Base-by-base conservation (phyloP, 2,797 vertebrate genomes). In the Cryptoblepharus egeriae region DNA sequence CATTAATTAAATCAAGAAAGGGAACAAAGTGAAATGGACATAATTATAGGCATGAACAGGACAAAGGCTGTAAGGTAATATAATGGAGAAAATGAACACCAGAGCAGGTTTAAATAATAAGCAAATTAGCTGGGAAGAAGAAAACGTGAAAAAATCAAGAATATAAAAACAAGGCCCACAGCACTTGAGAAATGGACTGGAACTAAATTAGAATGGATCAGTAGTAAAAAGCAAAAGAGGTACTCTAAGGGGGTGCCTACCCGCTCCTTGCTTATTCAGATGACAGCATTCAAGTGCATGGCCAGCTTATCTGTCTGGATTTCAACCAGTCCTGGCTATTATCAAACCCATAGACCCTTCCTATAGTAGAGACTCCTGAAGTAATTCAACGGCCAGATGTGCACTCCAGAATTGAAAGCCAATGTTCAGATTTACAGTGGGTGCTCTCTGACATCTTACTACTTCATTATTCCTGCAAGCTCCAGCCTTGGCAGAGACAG, bases 1-100 rank as follows among this genome's bases (percentile, higher is more conserved):
- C 58, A 67, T 84, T 68, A 71, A 61, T 28, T 71, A 77, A 83
- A 77, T 45, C 26, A 74, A 68, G 52, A 32, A 64, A 83, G 37
- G 28, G 55, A 37, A 37, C 18, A 79, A 67, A 49, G 26, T 10
- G 55, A 13, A 20, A 52, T 15, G 39, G 18, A 16, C 37, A 58
- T 58, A 45, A 67, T 60, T 32, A 70, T 49, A 49, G 60, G 37
- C 39, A 45, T 60, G n/a, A 60, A 9, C 57, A 74, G 74, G 12
- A 35, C 30, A 74, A 16, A 24, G 22, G 52, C 30, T 57, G 58
- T 12, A 65, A 5, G 32, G 52, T 28, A 15, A 79, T 69, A 64
- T 28, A 58, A 78, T 77, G n/a, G 52, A 61, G 58, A 61, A 65
- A 72, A 30, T 71, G 9, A 72, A 65, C 45, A 13, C 16, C 13